A percentile compares a stretch with the other conserved stretches of the same genome.
phyloP scores from a whole-genome alignment of 1,140 invertebrate species.

The Zeugodacus cucurbitae region DNA sequence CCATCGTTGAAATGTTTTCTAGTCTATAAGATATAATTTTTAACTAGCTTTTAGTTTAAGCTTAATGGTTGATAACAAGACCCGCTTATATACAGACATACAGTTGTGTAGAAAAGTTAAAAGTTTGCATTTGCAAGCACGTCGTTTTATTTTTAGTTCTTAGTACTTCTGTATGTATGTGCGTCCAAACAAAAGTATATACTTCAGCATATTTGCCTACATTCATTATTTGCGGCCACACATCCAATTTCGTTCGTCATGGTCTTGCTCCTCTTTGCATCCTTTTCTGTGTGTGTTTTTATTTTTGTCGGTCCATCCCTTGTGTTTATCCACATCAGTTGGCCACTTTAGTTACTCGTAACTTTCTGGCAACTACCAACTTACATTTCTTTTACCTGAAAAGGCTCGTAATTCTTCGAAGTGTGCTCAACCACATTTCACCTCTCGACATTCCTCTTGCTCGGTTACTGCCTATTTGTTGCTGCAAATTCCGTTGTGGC shows the following conservation, averaged over 20 bases:
- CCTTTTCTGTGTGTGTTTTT: background rate
- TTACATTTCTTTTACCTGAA: background rate
- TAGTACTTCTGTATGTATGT: background rate
- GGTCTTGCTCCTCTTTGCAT: background rate
- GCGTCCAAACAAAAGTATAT: background rate
- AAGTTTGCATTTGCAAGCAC: background rate
- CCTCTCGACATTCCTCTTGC: background rate
- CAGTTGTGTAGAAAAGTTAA: background rate
- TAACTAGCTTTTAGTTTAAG: background rate
- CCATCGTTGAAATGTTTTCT: too few relatives aligned
- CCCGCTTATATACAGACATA: background rate
- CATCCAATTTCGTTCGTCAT: background rate
- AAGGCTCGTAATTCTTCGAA: constrained; percentile 12
- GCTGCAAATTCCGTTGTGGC: background rate
- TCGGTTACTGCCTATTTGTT: background rate
- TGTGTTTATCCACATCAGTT: background rate
- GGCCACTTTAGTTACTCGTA: constrained; percentile 6
- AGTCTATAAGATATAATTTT: too few relatives aligned
- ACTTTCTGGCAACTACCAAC: background rate
- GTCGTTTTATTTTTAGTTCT: background rate
- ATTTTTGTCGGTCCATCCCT: background rate
- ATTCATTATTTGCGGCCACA: background rate
- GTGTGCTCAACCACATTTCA: constrained; percentile 1
- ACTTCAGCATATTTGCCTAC: background rate
- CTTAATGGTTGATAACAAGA: background rate